phyloP scores from a whole-genome alignment of 1,140 invertebrate genomes.

The Trichoplusia ni region DNA sequence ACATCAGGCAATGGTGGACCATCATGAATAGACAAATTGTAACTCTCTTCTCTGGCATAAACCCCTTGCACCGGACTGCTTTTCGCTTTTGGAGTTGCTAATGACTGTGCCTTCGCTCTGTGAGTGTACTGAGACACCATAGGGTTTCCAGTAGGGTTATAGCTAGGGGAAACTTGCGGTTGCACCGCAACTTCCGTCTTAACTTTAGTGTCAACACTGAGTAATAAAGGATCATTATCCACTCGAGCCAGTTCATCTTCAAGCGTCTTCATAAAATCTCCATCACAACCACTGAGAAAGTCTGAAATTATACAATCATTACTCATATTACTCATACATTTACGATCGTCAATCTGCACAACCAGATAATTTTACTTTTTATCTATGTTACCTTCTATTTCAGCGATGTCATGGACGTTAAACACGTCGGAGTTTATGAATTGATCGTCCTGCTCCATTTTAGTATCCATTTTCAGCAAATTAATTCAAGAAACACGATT shows the following conservation, averaged over 20 bases:
- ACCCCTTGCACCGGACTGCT: slow-evolving; percentile 56
- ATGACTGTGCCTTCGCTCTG: slow-evolving; percentile 39
- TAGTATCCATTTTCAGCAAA: slow-evolving; percentile 26
- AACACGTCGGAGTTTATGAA: slow-evolving; percentile 70
- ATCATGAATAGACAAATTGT: slow-evolving; percentile 56
- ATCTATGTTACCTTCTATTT: slow-evolving; percentile 67
- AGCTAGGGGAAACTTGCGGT: slow-evolving; percentile 58
- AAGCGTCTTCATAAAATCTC: slow-evolving; percentile 74
- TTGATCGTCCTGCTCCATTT: slow-evolving; percentile 66
- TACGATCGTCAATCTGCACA: slow-evolving; percentile 11
- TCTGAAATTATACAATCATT: slow-evolving; percentile 54
- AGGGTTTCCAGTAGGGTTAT: slow-evolving; percentile 60
- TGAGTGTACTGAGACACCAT: slow-evolving; percentile 69
- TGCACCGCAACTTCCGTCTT: slow-evolving; percentile 46
- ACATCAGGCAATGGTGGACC: slow-evolving; percentile 50
- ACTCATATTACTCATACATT: slow-evolving; percentile 5
- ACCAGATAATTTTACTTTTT: no score
- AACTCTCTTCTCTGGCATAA: slow-evolving; percentile 59
- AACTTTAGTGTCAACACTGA: slow-evolving; percentile 59
- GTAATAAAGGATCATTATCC: slow-evolving; percentile 56
- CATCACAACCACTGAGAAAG: slow-evolving; percentile 73
- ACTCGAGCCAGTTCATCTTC: slow-evolving; percentile 67
- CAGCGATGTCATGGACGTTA: slow-evolving; percentile 70
- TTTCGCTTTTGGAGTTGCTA: slow-evolving; percentile 49
- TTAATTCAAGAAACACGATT: slow-evolving; percentile 27